These are phyloP conservation scores for Hyperopisus bebe DNA, from an alignment of 2,113 vertebrate genomes.

Conservation along the genomic window DNA sequence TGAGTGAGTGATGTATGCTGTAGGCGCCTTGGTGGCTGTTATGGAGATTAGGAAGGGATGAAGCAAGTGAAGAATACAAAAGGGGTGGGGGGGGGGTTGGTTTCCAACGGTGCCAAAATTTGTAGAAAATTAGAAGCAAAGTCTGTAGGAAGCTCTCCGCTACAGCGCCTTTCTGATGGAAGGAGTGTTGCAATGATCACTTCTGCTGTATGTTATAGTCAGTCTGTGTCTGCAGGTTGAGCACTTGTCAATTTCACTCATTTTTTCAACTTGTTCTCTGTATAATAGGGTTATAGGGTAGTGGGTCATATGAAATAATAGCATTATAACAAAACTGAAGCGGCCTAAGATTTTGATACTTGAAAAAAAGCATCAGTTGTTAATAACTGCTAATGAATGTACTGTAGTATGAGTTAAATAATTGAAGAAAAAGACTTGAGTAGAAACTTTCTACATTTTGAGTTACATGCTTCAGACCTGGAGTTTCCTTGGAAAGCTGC, in stretches of 20 bases:
- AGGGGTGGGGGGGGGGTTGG: neutral
- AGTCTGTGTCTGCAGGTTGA: neutral
- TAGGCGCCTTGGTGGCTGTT: constrained; percentile 51
- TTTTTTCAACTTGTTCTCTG: neutral
- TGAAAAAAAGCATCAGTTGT: too few relatives aligned
- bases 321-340: neutral
- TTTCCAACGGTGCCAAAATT: constrained; percentile 15
- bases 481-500: neutral
- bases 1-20: constrained; percentile 61
- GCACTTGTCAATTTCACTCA: neutral
- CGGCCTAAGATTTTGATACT: too few relatives aligned
- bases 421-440: neutral
- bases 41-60: constrained; percentile 49
- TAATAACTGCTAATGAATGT: too few relatives aligned
- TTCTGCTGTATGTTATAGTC: neutral
- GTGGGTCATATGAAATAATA: neutral
- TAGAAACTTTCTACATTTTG: neutral
- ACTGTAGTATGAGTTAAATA: neutral
- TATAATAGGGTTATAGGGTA: neutral
- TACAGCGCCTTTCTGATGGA: constrained; percentile 27
- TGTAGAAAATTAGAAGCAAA: constrained; percentile 53
- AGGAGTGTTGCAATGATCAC: neutral
- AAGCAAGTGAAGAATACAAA: constrained; percentile 33
- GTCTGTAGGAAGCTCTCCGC: constrained; percentile 54
- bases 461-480: neutral